Conservation (phyloP, 2,797 vertebrate species). For the Todus mexicanus region DNA sequence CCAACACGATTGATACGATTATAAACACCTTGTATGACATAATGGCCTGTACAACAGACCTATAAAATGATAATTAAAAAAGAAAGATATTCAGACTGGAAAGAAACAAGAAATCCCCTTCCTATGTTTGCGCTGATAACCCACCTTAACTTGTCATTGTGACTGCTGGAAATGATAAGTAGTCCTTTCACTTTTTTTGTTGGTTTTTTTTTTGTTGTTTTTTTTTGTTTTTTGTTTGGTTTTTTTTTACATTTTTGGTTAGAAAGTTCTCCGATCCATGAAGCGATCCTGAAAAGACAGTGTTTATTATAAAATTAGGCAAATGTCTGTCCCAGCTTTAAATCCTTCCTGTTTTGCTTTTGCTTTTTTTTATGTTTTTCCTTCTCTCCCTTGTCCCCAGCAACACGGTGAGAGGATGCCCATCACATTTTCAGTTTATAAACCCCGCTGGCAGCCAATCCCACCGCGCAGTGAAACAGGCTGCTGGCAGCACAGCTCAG, state of each 20-base stretch:
- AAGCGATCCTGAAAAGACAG: conserved; percentile 87
- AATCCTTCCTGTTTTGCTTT: conserved; percentile 68
- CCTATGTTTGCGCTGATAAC: conserved; percentile 82
- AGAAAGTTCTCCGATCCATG: conserved; percentile 84
- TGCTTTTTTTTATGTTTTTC: conserved; percentile 11
- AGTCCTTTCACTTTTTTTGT: conserved; percentile 83
- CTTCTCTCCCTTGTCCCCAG: conserved; percentile 61
- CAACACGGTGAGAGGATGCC: conserved; percentile 62
- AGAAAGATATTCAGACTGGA: conserved; percentile 75
- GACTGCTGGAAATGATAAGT: conserved; percentile 85
- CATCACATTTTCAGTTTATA: conserved; percentile 43
- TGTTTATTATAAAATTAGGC: conserved; percentile 85
- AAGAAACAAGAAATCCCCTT: conserved; percentile 79
- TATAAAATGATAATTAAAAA: conserved; percentile 81
- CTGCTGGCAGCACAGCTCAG: conserved; percentile 35
- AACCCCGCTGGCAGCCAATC: conserved; percentile 54
- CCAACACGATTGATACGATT: conserved; percentile 84
- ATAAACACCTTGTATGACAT: conserved; percentile 88
- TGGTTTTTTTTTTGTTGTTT: conserved; percentile 36
- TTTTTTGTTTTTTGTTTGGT: conserved; percentile 22
- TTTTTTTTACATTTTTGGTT: conserved; percentile 80
- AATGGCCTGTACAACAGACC: conserved; percentile 88
- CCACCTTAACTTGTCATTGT: conserved; percentile 85
- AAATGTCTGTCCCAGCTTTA: conserved; percentile 77
- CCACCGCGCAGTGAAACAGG: conserved; percentile 35